Evolutionary conservation across 2,797 vertebrate genomes (phyloP).

Genomic region (Phataginus tricuspis): DNA sequence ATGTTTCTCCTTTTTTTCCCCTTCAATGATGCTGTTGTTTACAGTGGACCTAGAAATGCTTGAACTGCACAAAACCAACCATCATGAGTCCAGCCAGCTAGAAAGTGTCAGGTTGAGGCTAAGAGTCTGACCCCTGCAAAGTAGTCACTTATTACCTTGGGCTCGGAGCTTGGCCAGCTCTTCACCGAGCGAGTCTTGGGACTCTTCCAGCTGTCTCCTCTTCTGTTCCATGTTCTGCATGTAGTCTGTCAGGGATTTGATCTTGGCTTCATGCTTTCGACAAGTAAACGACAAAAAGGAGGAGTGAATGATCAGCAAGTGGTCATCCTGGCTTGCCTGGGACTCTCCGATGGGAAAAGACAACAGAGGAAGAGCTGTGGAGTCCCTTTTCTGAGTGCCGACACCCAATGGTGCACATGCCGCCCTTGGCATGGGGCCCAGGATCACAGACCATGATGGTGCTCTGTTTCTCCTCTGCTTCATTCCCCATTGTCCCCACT

Average conservation of each 20-base stretch:
- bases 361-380: fast-evolving
- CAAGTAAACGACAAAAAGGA: neutral
- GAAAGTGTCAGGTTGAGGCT: neutral
- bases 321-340: neutral
- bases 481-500: neutral
- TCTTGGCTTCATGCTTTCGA: constrained; percentile 94
- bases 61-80: neutral
- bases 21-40: neutral
- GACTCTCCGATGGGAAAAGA: neutral
- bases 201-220: constrained; percentile 94
- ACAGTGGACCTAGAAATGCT: neutral
- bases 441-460: neutral
- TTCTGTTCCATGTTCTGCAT: constrained; percentile 96
- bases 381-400: neutral
- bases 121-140: neutral
- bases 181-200: constrained; percentile 94
- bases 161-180: constrained; percentile 93
- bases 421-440: neutral
- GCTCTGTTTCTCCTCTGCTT: neutral
- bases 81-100: neutral
- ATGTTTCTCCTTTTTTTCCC: neutral
- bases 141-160: constrained; percentile 88
- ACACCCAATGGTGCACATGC: neutral
- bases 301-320: neutral
- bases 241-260: constrained; percentile 93